phyloP scores from a whole-genome alignment of 2,888 invertebrate genomes.

The Leucophora obtusa region DNA sequence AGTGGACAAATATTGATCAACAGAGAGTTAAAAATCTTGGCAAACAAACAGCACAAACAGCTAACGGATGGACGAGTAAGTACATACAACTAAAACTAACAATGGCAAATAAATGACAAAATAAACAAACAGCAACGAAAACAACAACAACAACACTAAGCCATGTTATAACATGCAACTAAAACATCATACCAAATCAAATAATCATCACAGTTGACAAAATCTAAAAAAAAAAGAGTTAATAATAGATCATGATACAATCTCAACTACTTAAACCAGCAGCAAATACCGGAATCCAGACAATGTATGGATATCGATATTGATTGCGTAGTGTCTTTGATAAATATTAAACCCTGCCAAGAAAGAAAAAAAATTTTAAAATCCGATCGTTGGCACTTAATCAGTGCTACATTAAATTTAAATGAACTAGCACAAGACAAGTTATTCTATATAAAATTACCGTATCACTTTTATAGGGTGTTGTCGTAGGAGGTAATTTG shows the following conservation, averaged over 20 bases:
- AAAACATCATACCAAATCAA: conserved; percentile 1
- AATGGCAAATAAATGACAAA: conserved; percentile 60
- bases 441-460: too few relatives aligned
- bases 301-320: background rate
- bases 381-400: too few relatives aligned
- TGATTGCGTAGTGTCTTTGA: background rate
- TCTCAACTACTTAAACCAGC: conserved; percentile 6
- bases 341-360: too few relatives aligned
- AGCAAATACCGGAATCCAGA: background rate
- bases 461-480: too few relatives aligned
- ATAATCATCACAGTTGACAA: conserved; percentile 16
- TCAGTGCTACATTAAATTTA: too few relatives aligned
- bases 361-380: too few relatives aligned
- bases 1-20: conserved; percentile 61
- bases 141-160: conserved; percentile 2
- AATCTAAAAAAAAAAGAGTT: conserved; percentile 6
- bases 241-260: conserved; percentile 54
- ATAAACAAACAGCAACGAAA: conserved; percentile 24
- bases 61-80: background rate
- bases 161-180: conserved; percentile 11
- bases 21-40: conserved; percentile 60
- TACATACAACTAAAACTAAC: conserved; percentile 36
- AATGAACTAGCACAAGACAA: too few relatives aligned
- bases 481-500: too few relatives aligned
- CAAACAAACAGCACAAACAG: conserved; percentile 52